Conservation (phyloP, 1,140 invertebrate species). For the Lutraria rhynchaena region DNA sequence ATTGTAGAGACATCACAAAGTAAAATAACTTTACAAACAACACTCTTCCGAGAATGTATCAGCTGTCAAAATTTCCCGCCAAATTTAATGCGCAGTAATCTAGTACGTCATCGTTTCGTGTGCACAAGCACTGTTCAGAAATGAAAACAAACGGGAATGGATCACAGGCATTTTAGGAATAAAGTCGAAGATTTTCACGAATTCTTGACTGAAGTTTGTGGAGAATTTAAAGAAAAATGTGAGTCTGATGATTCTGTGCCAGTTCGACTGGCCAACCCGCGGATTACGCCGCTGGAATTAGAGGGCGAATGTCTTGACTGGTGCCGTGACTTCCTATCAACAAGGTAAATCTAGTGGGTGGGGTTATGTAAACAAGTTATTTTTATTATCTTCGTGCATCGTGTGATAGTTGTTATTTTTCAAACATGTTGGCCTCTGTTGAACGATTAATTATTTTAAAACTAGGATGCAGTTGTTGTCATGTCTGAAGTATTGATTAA, state of each 20-base stretch:
- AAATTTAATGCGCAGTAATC: constrained; percentile 24
- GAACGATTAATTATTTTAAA: too few species aligned
- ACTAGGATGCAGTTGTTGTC: too few species aligned
- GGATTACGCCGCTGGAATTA: constrained; percentile 41
- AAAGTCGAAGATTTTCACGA: constrained; percentile 34
- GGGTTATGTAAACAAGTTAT: not conserved
- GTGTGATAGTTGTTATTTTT: not conserved
- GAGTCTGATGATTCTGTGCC: constrained; percentile 44
- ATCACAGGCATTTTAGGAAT: constrained; percentile 18
- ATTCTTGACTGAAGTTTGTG: constrained; percentile 57
- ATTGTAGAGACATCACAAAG: too few species aligned
- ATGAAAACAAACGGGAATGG: constrained; percentile 61
- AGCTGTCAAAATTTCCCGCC: constrained; percentile 55
- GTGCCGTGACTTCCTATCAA: constrained; percentile 52
- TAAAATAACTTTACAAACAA: too few species aligned
- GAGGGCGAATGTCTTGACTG: constrained; percentile 58
- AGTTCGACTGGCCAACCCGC: constrained; percentile 40
- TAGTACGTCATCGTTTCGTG: constrained; percentile 34
- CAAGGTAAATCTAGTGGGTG: constrained; percentile 52
- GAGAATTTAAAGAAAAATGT: constrained; percentile 48
- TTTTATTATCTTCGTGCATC: not conserved
- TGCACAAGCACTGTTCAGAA: constrained; percentile 49
- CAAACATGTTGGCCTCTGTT: too few species aligned
- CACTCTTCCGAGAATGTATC: too few species aligned
- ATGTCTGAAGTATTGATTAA: too few species aligned